Evolutionary conservation across 2,113 vertebrate species (phyloP), one percentile per base, ranked within the genome.

Genomic region (Phoxinus phoxinus): DNA sequence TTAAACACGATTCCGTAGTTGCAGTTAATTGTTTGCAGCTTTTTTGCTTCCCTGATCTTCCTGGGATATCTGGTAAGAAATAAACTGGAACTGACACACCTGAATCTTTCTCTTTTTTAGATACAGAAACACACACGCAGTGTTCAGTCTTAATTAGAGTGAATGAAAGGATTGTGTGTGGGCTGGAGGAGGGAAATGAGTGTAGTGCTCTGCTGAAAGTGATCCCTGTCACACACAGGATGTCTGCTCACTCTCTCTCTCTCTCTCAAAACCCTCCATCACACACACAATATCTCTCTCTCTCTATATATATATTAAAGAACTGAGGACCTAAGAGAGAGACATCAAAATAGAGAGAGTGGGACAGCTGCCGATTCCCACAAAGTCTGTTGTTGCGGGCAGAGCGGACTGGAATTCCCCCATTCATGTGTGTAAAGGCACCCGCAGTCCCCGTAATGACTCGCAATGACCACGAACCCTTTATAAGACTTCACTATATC

Each of bases 161-260:
- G 86, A 89, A 84, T 87, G 85, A 85, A 56, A 78, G 79, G 83
- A 82, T 77, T 89, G 88, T 87, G 86, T 89, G 88, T 89, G 88
- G 88, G 83, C 88, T 87, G 72, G 63, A 87, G 78, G 76, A 75
- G 83, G 72, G 72, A 83, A 82, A 85, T 85, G 85, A 85, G 73
- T 87, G 58, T 51, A 77, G 76, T 61, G 69, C 83, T 74, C 72
- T 82, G 79, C 83, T 89, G 74, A 87, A 89, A 85, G 88, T 89
- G 88, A 89, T 89, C 72, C 86, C 81, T 89, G 86, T 84, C 86
- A 90, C 75, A 88, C 86, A 88, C 85, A 90, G 88, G 88, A 89
- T 87, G 88, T 89, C 88, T 89, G 88, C 71, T 85, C 84, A 84
- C 80, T 85, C 69, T 87, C 84, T 84, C 71, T 85, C 84, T 82